These are phyloP conservation scores for Apis laboriosa DNA, from an alignment of 1,140 invertebrate species.

Conservation along the genomic window DNA sequence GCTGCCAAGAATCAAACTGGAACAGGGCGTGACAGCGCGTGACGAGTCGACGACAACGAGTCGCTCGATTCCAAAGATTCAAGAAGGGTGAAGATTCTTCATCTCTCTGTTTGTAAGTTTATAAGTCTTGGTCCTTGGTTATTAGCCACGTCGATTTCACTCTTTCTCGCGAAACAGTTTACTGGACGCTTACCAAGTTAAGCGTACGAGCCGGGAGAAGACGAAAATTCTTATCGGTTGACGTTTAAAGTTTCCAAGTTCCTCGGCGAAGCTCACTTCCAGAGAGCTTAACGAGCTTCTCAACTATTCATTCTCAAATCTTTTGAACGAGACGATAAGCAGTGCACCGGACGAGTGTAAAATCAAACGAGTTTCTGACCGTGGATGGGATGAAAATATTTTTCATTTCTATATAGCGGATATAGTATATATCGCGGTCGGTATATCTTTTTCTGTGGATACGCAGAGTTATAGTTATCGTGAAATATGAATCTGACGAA, in stretches of 20 bases:
- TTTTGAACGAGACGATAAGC: not conserved
- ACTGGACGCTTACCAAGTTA: not conserved
- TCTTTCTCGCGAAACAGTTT: not conserved
- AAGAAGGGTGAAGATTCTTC: not conserved
- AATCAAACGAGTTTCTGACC: not conserved
- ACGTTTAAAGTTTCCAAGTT: slow-evolving; percentile 5
- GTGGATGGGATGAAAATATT: not conserved
- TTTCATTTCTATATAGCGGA: not conserved
- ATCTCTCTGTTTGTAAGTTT: not conserved
- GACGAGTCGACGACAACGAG: slow-evolving; percentile 1
- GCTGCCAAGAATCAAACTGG: slow-evolving; percentile 47
- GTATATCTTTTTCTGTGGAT: not conserved
- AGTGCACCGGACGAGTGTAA: not conserved
- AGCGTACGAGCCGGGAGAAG: not conserved
- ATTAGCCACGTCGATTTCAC: not conserved
- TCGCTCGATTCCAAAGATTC: slow-evolving; percentile 18
- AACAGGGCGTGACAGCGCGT: slow-evolving; percentile 7
- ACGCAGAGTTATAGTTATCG: not conserved
- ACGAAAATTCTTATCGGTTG: slow-evolving; percentile 12
- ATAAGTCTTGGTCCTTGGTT: too few relatives aligned
- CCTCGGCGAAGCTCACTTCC: not conserved
- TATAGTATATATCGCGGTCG: too few relatives aligned
- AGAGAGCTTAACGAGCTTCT: slow-evolving; percentile 2
- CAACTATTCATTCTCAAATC: not conserved
- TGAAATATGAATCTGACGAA: slow-evolving; percentile 50